Evolutionary conservation across 2,888 invertebrate genomes (phyloP).

Genomic region (Tiphia femorata): DNA sequence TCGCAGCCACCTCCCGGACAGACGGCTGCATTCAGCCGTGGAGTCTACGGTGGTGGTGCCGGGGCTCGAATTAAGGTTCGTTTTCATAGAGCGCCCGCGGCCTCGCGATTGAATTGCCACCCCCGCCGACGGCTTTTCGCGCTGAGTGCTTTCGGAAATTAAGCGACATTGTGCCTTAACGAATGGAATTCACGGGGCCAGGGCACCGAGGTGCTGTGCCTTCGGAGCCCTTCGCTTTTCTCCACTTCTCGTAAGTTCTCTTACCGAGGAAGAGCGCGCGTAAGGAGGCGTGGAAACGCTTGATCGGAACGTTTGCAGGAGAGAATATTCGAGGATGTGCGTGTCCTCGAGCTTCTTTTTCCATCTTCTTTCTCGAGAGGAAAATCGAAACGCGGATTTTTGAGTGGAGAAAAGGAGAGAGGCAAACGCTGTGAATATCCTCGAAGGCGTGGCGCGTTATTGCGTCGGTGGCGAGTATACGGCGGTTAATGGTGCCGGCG

Average conservation of each 20-base stretch:
- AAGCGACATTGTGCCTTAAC: slow-evolving; percentile 49
- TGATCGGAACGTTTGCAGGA: too few species aligned
- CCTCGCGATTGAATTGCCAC: slow-evolving; percentile 46
- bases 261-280: background rate
- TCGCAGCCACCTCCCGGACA: slow-evolving; percentile 9
- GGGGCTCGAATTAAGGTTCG: slow-evolving; percentile 40
- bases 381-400: too few species aligned
- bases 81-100: slow-evolving; percentile 38
- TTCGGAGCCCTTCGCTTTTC: background rate
- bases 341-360: too few species aligned
- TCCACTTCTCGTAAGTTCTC: background rate
- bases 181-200: slow-evolving; percentile 47
- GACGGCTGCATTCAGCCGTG: too few species aligned
- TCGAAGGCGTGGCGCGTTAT: slow-evolving; percentile 57
- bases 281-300: too few species aligned
- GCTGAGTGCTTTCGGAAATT: slow-evolving; percentile 43
- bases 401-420: too few species aligned
- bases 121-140: slow-evolving; percentile 40
- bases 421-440: slow-evolving; percentile 26
- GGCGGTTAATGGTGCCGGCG: slow-evolving; percentile 46
- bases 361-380: too few species aligned
- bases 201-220: slow-evolving; percentile 23
- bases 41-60: too few species aligned
- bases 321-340: too few species aligned
- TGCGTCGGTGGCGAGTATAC: slow-evolving; percentile 58